Evolutionary conservation across 2,888 invertebrate genomes (phyloP), one percentile per base, ranked within the genome.

Genomic region (Synanthedon andrenaeformis): DNA sequence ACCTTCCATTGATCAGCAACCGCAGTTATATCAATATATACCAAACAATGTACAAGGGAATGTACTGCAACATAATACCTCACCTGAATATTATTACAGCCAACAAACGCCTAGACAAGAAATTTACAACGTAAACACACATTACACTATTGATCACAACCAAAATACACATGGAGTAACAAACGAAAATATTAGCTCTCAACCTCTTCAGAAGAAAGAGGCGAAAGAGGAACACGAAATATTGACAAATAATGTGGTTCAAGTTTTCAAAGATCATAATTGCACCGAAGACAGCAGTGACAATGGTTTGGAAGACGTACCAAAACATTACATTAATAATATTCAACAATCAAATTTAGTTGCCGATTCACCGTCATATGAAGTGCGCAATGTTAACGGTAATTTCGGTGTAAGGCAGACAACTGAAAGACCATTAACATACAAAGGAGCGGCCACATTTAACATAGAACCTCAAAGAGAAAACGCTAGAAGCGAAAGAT

Each of bases 261-360:
- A 76, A 67, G 80, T 87, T 2, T 86, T 85, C 54, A 85, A 82
- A 67, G 69, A 84, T 57, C 76, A 76, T 45, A 83, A 84, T 54
- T 86, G 86, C 57, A 65, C 75, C 12, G 64, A 71, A 41, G 68
- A 76, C 14, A 66, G 69, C 13, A 42, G 14, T n/a, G 51, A 53
- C 4, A 51, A 54, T 41, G 53, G 49, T n/a, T 51, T 17, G 49
- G 59, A 64, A 52, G 58, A 62, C n/a, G 55, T 56, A 10, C 61
- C 67, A 0, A 59, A 64, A 54, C 66, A 74, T 54, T 55, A 68
- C 51, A 61, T 63, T 13, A 74, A 57, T 42, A 68, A 72, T 56
- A 51, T 70, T 42, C 65, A 66, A 12, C 74, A 73, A 62, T 65
- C 72, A 1, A 69, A 70, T 11, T 54, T 77, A 6, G 69, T 66